A percentile compares a stretch with the other conserved stretches of the same genome.
phyloP scores from a whole-genome alignment of 2,113 vertebrate genomes.

The Pantherophis guttatus region DNA sequence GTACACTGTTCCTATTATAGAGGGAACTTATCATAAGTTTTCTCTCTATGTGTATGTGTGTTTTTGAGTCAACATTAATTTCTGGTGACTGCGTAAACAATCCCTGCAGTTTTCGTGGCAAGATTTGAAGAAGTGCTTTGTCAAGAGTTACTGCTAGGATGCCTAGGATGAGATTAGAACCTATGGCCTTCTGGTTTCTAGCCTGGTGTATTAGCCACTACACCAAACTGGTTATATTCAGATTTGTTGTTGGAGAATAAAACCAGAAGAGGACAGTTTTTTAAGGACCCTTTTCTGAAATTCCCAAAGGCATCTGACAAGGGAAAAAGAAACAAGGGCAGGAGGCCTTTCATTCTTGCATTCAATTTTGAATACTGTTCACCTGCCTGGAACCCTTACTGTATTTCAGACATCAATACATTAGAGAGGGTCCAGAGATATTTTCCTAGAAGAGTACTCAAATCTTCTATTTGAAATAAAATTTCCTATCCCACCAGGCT shows the following conservation, averaged over 20 bases:
- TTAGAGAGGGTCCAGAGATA: too few species aligned
- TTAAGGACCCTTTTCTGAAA: background rate
- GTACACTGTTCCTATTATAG: background rate
- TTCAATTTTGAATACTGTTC: too few species aligned
- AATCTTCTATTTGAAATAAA: too few species aligned
- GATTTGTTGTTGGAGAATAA: background rate
- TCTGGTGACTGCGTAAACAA: background rate
- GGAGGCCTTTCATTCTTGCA: background rate
- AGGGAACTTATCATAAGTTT: background rate
- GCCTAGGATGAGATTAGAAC: background rate
- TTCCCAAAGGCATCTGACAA: background rate
- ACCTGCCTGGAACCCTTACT: too few species aligned
- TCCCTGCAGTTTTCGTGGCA: background rate
- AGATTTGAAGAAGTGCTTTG: background rate
- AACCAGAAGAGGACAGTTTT: background rate
- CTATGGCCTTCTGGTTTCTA: background rate
- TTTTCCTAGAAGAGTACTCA: too few species aligned
- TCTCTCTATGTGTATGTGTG: background rate
- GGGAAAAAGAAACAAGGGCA: background rate
- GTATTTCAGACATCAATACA: too few species aligned
- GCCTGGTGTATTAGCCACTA: background rate
- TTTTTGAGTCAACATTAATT: background rate
- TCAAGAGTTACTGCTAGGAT: background rate
- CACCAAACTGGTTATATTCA: background rate
- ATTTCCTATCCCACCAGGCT: too few species aligned